Conservation (phyloP, 1,140 invertebrate genomes). For the Spodoptera frugiperda region DNA sequence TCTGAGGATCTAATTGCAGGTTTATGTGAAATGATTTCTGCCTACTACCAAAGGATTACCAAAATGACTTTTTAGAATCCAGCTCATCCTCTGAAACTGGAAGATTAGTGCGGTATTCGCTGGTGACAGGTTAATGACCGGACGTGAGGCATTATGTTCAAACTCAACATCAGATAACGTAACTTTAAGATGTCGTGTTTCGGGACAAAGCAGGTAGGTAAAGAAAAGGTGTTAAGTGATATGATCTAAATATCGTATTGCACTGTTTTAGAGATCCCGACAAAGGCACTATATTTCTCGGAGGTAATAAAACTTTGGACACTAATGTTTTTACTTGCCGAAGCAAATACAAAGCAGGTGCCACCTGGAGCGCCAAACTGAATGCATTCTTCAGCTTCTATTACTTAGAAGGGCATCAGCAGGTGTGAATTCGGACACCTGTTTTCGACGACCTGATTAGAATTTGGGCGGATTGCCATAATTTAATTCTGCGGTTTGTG, state of each 20-base stretch:
- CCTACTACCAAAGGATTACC: no score
- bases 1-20: not conserved
- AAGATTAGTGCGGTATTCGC: slow-evolving; percentile 9
- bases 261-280: slow-evolving; percentile 4
- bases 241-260: slow-evolving; percentile 27
- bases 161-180: slow-evolving; percentile 24
- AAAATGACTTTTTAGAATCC: not conserved
- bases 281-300: not conserved
- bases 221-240: slow-evolving; percentile 33
- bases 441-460: no score
- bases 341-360: not conserved
- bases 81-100: not conserved
- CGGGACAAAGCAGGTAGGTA: not conserved
- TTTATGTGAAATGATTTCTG: no score
- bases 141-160: slow-evolving; percentile 26
- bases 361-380: not conserved
- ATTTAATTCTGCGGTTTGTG: no score
- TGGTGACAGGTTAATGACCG: slow-evolving; percentile 36
- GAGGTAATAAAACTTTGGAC: not conserved
- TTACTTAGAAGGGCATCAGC: not conserved
- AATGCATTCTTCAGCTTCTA: not conserved
- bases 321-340: not conserved
- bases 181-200: slow-evolving; percentile 17
- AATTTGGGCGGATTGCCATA: no score
- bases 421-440: not conserved